A percentile compares a stretch with the other conserved stretches of the same genome.
Conservation (phyloP, 2,797 vertebrate genomes). For the Margarornis squamiger region DNA sequence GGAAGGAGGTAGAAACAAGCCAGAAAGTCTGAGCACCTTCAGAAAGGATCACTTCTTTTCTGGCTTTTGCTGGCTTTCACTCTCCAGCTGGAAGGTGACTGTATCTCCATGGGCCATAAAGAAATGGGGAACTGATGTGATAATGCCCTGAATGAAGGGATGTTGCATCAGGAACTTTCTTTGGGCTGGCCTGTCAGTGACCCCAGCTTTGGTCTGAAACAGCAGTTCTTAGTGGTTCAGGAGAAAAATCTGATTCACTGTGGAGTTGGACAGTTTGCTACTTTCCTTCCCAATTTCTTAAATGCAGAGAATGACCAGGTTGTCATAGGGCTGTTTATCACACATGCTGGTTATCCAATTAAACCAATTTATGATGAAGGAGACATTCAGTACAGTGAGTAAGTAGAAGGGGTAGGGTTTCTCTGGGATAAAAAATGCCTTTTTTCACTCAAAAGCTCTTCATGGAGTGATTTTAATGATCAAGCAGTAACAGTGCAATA, state of each 20-base stretch:
- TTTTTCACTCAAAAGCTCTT: not conserved
- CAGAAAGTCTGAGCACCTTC: not conserved
- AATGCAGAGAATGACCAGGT: not conserved
- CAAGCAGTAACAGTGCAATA: not conserved
- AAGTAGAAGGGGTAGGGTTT: not conserved
- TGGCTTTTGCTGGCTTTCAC: not conserved
- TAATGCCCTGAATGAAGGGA: not conserved
- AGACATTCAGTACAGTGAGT: not conserved
- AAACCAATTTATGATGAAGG: not conserved
- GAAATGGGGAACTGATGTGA: not conserved
- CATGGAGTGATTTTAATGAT: not conserved
- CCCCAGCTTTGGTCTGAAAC: not conserved
- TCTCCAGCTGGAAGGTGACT: not conserved
- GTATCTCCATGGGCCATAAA: not conserved
- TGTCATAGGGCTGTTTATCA: not conserved
- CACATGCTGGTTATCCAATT: not conserved
- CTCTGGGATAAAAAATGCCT: not conserved
- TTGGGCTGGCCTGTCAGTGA: not conserved
- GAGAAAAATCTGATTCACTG: not conserved
- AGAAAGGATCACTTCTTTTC: not conserved
- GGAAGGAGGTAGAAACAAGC: not conserved
- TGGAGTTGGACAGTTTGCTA: not conserved
- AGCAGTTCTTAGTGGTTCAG: not conserved
- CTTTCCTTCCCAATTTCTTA: not conserved
- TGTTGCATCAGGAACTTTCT: not conserved